These are phyloP conservation scores for Caenorhabditis sp. DNA, from an alignment of 2,888 invertebrate genomes.

Conservation along the genomic window DNA sequence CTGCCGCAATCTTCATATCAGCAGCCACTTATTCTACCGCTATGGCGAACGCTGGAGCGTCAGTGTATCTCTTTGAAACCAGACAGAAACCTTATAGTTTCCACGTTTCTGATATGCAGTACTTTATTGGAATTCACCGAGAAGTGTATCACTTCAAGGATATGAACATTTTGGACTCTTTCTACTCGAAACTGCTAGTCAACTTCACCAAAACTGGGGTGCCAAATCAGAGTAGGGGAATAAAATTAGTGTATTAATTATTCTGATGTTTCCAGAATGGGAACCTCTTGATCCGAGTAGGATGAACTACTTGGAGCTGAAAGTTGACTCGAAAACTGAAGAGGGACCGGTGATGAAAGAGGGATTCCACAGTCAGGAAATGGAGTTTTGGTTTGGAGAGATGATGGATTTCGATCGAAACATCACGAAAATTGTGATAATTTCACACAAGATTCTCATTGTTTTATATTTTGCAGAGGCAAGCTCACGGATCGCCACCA, in stretches of 20 bases:
- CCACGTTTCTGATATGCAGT: slow-evolving; percentile 64
- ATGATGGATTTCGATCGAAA: slow-evolving; percentile 33
- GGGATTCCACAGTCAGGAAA: slow-evolving; percentile 34
- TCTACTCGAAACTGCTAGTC: slow-evolving; percentile 53
- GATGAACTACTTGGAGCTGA: slow-evolving; percentile 50
- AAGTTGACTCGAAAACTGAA: slow-evolving; percentile 25
- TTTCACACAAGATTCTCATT: background rate
- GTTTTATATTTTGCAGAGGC: slow-evolving; percentile 15
- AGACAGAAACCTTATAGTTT: slow-evolving; percentile 41
- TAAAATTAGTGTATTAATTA: background rate
- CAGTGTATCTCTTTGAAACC: slow-evolving; percentile 43
- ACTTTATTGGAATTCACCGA: slow-evolving; percentile 61
- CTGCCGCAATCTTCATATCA: slow-evolving; percentile 37
- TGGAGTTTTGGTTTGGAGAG: slow-evolving; percentile 41
- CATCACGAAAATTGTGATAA: slow-evolving; percentile 19
- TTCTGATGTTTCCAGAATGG: slow-evolving; percentile 43
- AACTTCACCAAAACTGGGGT: slow-evolving; percentile 56
- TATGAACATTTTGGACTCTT: slow-evolving; percentile 54
- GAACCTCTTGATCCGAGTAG: slow-evolving; percentile 14
- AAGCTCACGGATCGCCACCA: slow-evolving; percentile 1
- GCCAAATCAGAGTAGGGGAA: slow-evolving; percentile 20
- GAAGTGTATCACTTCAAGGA: slow-evolving; percentile 30
- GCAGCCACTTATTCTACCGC: slow-evolving; percentile 38
- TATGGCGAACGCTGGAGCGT: slow-evolving; percentile 32
- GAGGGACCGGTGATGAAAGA: slow-evolving; percentile 42